These are phyloP conservation scores for Umimayanthus kanabou DNA, from an alignment of 92 coral and sea anemone species.

Conservation along the genomic window DNA sequence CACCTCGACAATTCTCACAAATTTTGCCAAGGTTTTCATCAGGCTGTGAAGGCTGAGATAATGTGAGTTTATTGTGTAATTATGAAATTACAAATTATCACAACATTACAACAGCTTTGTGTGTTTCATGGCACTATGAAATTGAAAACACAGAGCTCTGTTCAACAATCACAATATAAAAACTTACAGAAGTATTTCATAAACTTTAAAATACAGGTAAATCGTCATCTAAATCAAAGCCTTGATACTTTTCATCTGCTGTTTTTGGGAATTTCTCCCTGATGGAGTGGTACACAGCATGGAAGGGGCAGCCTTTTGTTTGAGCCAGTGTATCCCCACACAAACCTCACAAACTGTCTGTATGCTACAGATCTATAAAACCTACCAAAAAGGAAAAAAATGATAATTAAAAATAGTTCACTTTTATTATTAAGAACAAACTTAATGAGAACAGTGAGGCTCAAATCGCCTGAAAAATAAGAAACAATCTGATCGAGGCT, in stretches of 20 bases:
- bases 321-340: too few species aligned
- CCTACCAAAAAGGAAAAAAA: neutral
- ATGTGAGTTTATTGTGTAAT: constrained; percentile 2
- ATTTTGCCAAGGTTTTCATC: too few species aligned
- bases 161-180: constrained; percentile 17
- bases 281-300: neutral
- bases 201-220: too few species aligned
- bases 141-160: constrained; percentile 18
- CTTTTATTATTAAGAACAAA: too few species aligned
- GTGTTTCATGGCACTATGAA: neutral
- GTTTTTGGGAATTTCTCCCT: constrained; percentile 12
- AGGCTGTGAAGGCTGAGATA: constrained; percentile 5
- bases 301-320: too few species aligned
- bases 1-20: neutral
- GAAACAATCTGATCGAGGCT: too few species aligned
- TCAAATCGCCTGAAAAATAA: too few species aligned
- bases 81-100: neutral
- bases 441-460: too few species aligned
- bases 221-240: neutral
- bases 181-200: neutral
- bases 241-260: constrained; percentile 22
- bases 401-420: neutral
- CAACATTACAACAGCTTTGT: too few species aligned
- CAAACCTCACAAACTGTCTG: too few species aligned
- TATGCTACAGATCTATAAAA: too few species aligned